These are phyloP conservation scores for Tipula unca DNA, from an alignment of 2,888 invertebrate genomes.

Conservation along the genomic window DNA sequence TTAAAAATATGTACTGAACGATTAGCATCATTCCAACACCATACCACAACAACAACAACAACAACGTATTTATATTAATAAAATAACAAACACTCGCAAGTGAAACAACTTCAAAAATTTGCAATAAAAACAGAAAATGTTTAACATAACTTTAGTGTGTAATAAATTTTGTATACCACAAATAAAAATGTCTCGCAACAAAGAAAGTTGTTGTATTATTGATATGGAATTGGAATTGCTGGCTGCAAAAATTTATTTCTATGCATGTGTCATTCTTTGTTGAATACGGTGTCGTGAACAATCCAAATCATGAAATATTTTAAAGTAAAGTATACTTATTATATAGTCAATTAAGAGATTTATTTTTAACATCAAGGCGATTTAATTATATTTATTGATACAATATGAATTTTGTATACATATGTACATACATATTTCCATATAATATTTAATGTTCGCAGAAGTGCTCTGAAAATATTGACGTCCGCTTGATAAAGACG, in stretches of 20 bases:
- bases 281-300: background rate
- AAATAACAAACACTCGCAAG: background rate
- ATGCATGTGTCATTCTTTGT: background rate
- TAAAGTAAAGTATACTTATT: background rate
- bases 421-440: background rate
- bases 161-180: background rate
- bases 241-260: background rate
- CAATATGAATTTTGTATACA: too few species aligned
- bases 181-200: background rate
- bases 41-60: background rate
- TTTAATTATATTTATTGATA: background rate
- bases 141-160: background rate
- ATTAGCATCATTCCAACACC: background rate
- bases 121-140: background rate
- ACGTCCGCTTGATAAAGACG: too few species aligned
- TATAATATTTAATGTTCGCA: too few species aligned
- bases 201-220: background rate
- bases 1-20: background rate
- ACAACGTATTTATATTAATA: too few species aligned
- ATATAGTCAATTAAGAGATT: background rate
- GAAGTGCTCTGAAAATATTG: too few species aligned
- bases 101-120: background rate
- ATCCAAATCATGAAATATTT: background rate
- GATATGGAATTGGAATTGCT: background rate
- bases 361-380: background rate